Conservation (phyloP, 2,797 vertebrate genomes). For the Sebastes taczanowskii region DNA sequence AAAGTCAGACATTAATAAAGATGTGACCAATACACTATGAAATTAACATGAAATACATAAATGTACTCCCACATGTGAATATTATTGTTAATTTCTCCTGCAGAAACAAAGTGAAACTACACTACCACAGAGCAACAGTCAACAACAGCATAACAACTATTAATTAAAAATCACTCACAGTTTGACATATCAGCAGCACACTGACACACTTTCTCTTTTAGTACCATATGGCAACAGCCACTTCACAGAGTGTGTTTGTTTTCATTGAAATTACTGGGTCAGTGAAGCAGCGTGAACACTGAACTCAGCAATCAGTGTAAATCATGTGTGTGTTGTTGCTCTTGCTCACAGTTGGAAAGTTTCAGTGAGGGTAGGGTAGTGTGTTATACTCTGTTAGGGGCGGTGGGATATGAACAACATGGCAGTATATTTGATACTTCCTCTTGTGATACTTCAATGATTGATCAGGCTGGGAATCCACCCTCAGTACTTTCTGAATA, state of each 20-base stretch:
- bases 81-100: not conserved
- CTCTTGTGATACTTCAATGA: not conserved
- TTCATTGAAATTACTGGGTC: conserved; percentile 36
- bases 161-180: conserved; percentile 11
- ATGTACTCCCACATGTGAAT: not conserved
- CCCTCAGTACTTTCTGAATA: not conserved
- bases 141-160: not conserved
- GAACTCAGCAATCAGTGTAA: conserved; percentile 22
- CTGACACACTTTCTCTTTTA: not conserved
- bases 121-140: not conserved
- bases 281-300: conserved; percentile 33
- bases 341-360: not conserved
- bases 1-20: not conserved
- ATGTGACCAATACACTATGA: not conserved
- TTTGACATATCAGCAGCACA: not conserved
- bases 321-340: not conserved
- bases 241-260: conserved; percentile 32
- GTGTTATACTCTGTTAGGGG: not conserved
- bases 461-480: not conserved
- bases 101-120: not conserved
- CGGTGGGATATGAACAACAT: not conserved
- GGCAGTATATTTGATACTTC: not conserved
- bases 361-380: not conserved
- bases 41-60: not conserved
- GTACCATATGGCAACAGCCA: conserved; percentile 21